Evolutionary conservation across 2,888 invertebrate species (phyloP).

Genomic region (Apodemia duryi): DNA sequence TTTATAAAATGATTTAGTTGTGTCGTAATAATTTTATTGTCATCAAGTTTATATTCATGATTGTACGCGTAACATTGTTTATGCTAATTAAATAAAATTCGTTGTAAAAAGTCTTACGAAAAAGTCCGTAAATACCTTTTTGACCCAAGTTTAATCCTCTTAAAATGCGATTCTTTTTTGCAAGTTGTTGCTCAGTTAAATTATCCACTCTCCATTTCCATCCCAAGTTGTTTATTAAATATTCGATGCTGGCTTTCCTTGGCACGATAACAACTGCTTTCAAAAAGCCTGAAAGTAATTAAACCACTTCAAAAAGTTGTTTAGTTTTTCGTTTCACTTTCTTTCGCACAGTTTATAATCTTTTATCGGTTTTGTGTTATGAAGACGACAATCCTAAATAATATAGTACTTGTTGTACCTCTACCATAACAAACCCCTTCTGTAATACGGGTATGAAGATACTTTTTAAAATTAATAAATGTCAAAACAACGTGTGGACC

Average conservation of each 20-base stretch:
- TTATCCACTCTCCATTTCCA: slow-evolving; percentile 3
- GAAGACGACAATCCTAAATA: no score
- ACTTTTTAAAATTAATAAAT: no score
- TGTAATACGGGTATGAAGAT: no score
- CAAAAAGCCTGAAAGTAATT: slow-evolving; percentile 4
- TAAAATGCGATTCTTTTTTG: slow-evolving; percentile 10
- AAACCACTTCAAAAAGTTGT: slow-evolving; percentile 2
- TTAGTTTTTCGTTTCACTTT: neutral
- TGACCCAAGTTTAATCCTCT: slow-evolving; percentile 12
- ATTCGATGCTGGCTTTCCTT: slow-evolving; percentile 10
- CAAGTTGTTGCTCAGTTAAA: slow-evolving; percentile 10
- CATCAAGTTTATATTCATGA: neutral
- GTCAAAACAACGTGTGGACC: no score
- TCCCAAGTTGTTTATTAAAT: slow-evolving; percentile 15
- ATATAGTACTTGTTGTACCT: no score
- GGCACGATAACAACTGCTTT: slow-evolving; percentile 3
- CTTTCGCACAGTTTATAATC: neutral
- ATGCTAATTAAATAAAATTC: slow-evolving; percentile 4
- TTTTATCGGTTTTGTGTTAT: no score
- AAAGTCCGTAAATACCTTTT: slow-evolving; percentile 5
- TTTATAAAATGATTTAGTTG: no score
- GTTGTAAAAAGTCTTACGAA: neutral
- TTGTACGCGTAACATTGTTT: neutral
- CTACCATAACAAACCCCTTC: no score
- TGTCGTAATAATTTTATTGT: no score